These are phyloP conservation scores for Carapus acus DNA, from an alignment of 2,797 vertebrate genomes.

Conservation along the genomic window DNA sequence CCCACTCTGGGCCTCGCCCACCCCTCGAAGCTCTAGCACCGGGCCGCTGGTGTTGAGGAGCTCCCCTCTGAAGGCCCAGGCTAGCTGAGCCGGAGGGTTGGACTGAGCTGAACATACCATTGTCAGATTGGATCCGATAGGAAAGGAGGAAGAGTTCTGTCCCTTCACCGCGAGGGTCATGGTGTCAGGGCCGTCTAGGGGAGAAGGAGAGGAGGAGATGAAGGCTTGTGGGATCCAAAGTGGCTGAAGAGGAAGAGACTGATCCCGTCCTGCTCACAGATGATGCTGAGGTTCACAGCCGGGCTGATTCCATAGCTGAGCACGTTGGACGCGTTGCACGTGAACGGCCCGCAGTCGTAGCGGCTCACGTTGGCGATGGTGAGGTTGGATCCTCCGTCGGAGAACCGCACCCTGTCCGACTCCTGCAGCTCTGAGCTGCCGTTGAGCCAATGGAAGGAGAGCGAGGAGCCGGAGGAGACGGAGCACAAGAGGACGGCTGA, in stretches of 20 bases:
- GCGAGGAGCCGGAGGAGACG: constrained; percentile 52
- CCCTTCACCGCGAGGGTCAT: constrained; percentile 52
- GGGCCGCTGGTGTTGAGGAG: constrained; percentile 33
- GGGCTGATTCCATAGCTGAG: constrained; percentile 57
- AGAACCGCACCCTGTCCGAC: constrained; percentile 39
- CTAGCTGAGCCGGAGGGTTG: constrained; percentile 48
- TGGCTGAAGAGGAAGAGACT: too few species aligned
- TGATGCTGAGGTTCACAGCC: constrained; percentile 52
- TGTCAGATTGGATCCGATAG: constrained; percentile 50
- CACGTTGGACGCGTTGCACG: constrained; percentile 56
- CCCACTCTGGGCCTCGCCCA: constrained; percentile 44
- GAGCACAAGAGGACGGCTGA: constrained; percentile 54
- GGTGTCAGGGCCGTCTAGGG: constrained; percentile 60
- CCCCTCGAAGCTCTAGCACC: constrained; percentile 33
- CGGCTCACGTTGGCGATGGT: constrained; percentile 55
- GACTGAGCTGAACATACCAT: constrained; percentile 54
- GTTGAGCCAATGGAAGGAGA: constrained; percentile 61
- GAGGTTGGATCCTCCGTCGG: constrained; percentile 45
- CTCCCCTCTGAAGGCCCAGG: constrained; percentile 48
- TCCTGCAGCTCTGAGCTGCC: constrained; percentile 51
- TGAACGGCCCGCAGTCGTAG: constrained; percentile 64
- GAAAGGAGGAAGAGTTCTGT: constrained; percentile 30
- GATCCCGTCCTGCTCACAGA: constrained; percentile 61
- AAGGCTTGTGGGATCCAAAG: too few species aligned
- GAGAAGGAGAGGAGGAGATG: neutral